Percentiles rank a stretch among this genome's conserved stretches.
phyloP scores from a whole-genome alignment of 2,888 invertebrate genomes.

The Morpho achilles region DNA sequence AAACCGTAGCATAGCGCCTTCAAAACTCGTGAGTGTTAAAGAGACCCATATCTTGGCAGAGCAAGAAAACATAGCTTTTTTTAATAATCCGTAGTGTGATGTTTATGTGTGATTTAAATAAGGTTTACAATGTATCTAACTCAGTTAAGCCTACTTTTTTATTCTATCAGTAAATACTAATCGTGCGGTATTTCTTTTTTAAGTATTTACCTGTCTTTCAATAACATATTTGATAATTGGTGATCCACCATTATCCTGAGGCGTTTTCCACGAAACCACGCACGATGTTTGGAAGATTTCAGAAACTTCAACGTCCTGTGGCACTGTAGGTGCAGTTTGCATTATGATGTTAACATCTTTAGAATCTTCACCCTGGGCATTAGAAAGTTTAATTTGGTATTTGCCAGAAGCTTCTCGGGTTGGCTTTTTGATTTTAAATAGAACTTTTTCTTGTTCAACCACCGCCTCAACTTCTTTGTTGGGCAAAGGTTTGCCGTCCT shows the following conservation, averaged over 20 bases:
- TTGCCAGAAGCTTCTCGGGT: constrained; percentile 91
- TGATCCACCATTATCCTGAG: constrained; percentile 93
- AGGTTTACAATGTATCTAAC: too few species aligned
- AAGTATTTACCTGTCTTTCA: constrained; percentile 82
- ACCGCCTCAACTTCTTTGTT: constrained; percentile 93
- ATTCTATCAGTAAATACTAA: too few species aligned
- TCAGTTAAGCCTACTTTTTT: too few species aligned
- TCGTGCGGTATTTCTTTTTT: neutral
- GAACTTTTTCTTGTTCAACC: constrained; percentile 94
- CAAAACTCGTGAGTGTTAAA: too few species aligned
- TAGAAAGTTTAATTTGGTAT: constrained; percentile 95
- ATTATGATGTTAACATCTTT: constrained; percentile 91
- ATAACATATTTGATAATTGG: constrained; percentile 92
- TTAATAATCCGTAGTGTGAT: too few species aligned
- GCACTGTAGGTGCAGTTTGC: constrained; percentile 92
- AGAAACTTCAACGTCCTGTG: constrained; percentile 89
- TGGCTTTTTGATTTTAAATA: constrained; percentile 95
- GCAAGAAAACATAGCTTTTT: too few species aligned
- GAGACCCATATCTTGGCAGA: too few species aligned
- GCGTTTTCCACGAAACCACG: constrained; percentile 91
- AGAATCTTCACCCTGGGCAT: constrained; percentile 94
- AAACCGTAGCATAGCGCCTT: too few species aligned
- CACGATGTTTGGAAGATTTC: constrained; percentile 95
- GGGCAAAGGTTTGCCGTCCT: constrained; percentile 93
- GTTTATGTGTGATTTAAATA: too few species aligned